A percentile compares a stretch with the other conserved stretches of the same genome.
Conservation (phyloP, 2,888 invertebrate genomes). For the Megamerina dolium region DNA sequence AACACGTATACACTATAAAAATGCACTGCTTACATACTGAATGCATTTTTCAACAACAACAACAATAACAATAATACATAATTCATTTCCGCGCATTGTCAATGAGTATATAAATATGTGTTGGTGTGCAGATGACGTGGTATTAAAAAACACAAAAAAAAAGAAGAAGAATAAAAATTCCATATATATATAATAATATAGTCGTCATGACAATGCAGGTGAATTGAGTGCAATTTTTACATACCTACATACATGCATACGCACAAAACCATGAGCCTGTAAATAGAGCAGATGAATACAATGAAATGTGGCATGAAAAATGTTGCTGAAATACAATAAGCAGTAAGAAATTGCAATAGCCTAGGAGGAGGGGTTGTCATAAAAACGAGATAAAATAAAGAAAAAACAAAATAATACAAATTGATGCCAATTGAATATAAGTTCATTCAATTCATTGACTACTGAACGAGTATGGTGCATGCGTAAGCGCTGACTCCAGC, state of each 20-base stretch:
- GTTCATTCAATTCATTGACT: slow-evolving; percentile 36
- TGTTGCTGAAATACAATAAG: no score
- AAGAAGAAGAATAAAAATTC: no score
- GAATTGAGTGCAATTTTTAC: slow-evolving; percentile 25
- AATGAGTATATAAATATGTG: slow-evolving; percentile 36
- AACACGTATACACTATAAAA: slow-evolving; percentile 40
- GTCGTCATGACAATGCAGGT: slow-evolving; percentile 39
- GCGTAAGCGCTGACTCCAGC: no score
- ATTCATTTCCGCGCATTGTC: slow-evolving; percentile 47
- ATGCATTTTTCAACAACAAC: no score
- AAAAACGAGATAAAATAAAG: slow-evolving; percentile 10
- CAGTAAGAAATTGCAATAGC: no score
- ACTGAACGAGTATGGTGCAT: no score
- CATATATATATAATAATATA: slow-evolving; percentile 14
- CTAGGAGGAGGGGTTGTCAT: no score
- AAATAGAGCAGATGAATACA: no score
- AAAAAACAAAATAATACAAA: slow-evolving; percentile 21
- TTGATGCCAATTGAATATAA: slow-evolving; percentile 34
- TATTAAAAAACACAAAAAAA: slow-evolving; percentile 9
- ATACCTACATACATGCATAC: neutral
- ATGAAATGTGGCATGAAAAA: no score
- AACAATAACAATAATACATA: no score
- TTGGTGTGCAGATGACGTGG: no score
- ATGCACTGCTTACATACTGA: slow-evolving; percentile 28
- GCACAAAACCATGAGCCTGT: no score